phyloP scores from a whole-genome alignment of 2,797 vertebrate genomes.

The Hydrophis major region DNA sequence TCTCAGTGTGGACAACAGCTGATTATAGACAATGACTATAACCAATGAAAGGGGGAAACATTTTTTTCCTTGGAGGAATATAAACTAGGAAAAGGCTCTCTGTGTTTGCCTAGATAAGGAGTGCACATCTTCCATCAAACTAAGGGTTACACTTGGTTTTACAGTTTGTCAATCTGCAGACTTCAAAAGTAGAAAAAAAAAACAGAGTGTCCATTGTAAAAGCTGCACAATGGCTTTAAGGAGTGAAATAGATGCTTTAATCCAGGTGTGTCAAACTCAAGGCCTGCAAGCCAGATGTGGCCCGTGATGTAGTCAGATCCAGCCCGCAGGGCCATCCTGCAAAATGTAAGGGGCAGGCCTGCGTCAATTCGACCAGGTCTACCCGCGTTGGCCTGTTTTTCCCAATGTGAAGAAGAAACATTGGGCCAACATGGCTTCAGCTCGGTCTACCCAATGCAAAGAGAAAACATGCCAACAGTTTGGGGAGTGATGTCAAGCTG shows the following conservation, averaged over 20 bases:
- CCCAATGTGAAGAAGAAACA: too few relatives aligned
- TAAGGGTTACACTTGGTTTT: neutral
- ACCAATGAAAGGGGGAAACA: neutral
- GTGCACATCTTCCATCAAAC: neutral
- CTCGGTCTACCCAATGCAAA: too few relatives aligned
- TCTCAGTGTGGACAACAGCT: neutral
- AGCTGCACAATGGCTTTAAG: neutral
- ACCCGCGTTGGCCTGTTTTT: too few relatives aligned
- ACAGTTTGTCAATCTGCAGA: neutral
- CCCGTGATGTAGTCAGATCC: too few relatives aligned
- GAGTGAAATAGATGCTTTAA: neutral
- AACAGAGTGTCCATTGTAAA: neutral
- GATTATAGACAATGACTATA: neutral
- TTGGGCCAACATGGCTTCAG: too few relatives aligned
- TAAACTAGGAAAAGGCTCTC: neutral
- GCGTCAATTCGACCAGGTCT: fast-evolving
- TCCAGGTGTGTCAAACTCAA: too few relatives aligned
- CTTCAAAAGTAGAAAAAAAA: neutral
- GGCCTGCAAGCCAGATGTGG: too few relatives aligned
- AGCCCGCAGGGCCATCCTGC: too few relatives aligned
- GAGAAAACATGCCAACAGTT: too few relatives aligned
- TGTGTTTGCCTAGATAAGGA: neutral
- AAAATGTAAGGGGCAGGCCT: too few relatives aligned
- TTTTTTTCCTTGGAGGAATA: neutral
- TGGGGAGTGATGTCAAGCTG: too few relatives aligned